A percentile compares a stretch with the other conserved stretches of the same genome.
These are phyloP conservation scores for Eunapius fragilis DNA, from an alignment of 37 sponge, comb jelly and placozoan species.

Conservation along the genomic window DNA sequence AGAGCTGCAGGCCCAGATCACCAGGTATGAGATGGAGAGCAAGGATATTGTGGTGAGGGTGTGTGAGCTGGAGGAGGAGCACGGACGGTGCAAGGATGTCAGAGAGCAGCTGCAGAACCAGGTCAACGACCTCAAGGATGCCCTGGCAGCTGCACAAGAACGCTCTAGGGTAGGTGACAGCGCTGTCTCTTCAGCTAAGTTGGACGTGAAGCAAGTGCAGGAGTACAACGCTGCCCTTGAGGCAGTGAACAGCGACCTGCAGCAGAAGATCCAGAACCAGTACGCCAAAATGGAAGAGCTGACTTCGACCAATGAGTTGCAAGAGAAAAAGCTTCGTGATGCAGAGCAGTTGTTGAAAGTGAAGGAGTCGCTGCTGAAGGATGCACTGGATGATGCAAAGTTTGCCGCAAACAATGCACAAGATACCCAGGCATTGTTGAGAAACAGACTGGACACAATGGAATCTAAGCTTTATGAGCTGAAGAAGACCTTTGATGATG, in stretches of 20 bases:
- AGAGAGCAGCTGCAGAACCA: conserved; percentile 4
- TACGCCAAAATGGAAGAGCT: conserved; percentile 18
- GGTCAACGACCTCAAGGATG: conserved; percentile 11
- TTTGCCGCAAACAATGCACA: neutral
- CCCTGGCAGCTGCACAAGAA: neutral
- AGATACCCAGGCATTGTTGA: neutral
- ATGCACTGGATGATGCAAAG: conserved; percentile 20
- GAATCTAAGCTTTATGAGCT: conserved; percentile 10
- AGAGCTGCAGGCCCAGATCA: conserved; percentile 25
- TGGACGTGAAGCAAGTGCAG: conserved; percentile 12
- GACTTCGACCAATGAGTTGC: neutral
- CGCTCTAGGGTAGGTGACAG: neutral
- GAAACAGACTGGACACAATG: neutral
- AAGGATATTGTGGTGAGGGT: conserved; percentile 34
- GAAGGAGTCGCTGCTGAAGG: conserved; percentile 8
- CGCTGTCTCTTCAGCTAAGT: neutral
- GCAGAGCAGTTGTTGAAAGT: conserved; percentile 18
- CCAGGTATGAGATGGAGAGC: conserved; percentile 28
- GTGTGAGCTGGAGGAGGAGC: conserved; percentile 43
- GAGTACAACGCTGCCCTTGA: conserved; percentile 27
- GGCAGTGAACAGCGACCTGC: conserved; percentile 19
- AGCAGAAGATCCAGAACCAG: conserved; percentile 17
- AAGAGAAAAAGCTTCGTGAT: neutral
- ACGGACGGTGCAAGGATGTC: conserved; percentile 11
- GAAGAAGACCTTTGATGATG: neutral